Evolutionary conservation across 2,797 vertebrate species (phyloP).

Genomic region (Myripristis jacobus): DNA sequence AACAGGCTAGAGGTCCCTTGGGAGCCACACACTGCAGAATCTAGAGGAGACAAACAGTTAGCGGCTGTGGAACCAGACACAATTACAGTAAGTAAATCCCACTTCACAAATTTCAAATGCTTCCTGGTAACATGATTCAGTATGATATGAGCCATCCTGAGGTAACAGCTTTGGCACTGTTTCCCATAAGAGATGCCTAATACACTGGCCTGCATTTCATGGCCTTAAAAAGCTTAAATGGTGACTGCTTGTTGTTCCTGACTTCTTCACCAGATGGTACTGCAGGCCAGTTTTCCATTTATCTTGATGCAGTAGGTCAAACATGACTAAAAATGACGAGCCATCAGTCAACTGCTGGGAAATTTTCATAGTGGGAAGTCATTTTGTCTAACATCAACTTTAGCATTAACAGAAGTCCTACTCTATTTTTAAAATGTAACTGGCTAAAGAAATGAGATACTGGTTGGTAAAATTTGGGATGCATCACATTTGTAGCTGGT

Average conservation of each 20-base stretch:
- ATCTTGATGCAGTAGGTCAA: neutral
- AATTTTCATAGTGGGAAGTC: neutral
- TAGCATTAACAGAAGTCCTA: neutral
- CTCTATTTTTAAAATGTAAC: neutral
- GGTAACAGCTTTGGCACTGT: neutral
- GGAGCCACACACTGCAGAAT: constrained; percentile 94
- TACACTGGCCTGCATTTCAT: neutral
- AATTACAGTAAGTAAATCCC: neutral
- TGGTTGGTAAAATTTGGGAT: neutral
- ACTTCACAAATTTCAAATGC: constrained; percentile 1
- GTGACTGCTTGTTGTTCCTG: neutral
- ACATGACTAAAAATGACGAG: neutral
- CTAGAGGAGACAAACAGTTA: constrained; percentile 71
- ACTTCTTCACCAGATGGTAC: neutral
- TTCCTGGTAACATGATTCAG: neutral
- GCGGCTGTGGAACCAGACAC: neutral
- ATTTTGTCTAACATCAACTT: neutral
- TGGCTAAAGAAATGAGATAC: neutral
- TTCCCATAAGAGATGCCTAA: neutral
- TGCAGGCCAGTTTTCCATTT: neutral
- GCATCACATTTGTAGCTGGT: neutral
- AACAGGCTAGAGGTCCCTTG: constrained; percentile 93
- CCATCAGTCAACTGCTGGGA: neutral
- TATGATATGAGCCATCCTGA: neutral
- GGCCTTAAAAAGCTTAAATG: no score